Base-by-base conservation (phyloP, 2,888 invertebrate genomes). In the Idaea aversata region DNA sequence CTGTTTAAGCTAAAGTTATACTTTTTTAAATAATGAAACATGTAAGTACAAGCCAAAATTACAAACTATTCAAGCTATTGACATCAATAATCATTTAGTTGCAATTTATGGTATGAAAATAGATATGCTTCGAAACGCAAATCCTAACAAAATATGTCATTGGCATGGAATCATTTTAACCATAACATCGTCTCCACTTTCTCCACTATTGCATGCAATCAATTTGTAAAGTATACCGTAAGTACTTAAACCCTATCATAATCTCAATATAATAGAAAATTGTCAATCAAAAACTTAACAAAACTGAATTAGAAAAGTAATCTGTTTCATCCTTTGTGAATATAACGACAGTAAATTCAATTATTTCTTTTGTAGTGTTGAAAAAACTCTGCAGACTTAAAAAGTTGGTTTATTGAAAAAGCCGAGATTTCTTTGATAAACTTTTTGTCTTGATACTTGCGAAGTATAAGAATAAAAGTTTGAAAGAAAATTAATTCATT, bases 331-430 rank as follows among this genome's bases (percentile, higher is more conserved):
- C 47, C 68, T 72, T 71, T 69, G 70, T 68, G 70, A 71, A 74
- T 72, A 72, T 68, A 70, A 72, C 68, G 70, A 67, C 64, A 61
- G 59, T 5, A 64, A 71, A 71, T 69, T 70, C 68, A 74, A 72
- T 74, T 74, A 70, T 63, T 66, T 64, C 67, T 70, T 71, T 74
- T 70, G 66, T 70, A 71, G 72, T 71, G 70, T 70, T 59, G 60
- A 61, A 63, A 62, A 64, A 67, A 70, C 13, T 47, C 13, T 13
- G 47, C 47, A 10, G 47, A 47, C 47, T 47, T 47, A 47, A 47
- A 47, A 47, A 47, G 47, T 47, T 47, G 47, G 47, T 7, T 47
- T 47, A 10, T 47, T 47, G 47, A 10, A 13, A 65, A 68, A 61
- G 47, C 25, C 57, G 57, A 68, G 47, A 47, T 47, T 10, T 47